These are phyloP conservation scores for Ptyas mucosa DNA, from an alignment of 2,113 vertebrate genomes.

Conservation along the genomic window DNA sequence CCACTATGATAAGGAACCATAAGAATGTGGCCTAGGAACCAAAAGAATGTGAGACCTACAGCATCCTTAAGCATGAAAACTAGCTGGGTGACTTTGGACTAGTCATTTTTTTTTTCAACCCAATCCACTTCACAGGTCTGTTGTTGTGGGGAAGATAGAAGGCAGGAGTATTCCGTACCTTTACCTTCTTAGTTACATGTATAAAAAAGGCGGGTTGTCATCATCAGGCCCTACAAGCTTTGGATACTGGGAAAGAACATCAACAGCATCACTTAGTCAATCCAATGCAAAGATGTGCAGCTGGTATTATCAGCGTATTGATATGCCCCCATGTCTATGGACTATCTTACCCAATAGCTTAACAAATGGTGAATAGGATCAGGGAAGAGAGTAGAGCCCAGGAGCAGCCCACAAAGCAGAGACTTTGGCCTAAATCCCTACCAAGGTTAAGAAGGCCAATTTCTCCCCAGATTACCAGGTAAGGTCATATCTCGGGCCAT, in stretches of 20 bases:
- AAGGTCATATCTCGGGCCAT: not conserved
- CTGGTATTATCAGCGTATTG: not conserved
- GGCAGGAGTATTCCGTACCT: not conserved
- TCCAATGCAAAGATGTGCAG: not conserved
- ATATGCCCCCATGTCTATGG: not conserved
- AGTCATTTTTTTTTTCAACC: too few species aligned
- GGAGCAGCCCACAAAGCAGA: not conserved
- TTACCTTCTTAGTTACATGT: not conserved
- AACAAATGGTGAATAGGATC: not conserved
- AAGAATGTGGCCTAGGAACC: too few species aligned
- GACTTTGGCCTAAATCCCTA: not conserved
- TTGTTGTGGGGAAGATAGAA: not conserved
- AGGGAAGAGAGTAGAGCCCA: not conserved
- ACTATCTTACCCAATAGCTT: not conserved
- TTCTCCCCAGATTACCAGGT: not conserved
- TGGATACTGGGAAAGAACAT: not conserved
- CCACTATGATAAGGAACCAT: too few species aligned
- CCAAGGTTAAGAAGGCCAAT: not conserved
- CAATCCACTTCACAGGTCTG: not conserved
- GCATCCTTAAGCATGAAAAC: too few species aligned
- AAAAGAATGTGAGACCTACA: too few species aligned
- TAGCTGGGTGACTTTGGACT: too few species aligned
- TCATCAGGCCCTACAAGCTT: not conserved
- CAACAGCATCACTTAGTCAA: not conserved
- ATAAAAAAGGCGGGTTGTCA: not conserved